Evolutionary conservation across 92 coral and sea anemone species (phyloP), one percentile per base, ranked within the genome.

Genomic region (Ricordea florida): DNA sequence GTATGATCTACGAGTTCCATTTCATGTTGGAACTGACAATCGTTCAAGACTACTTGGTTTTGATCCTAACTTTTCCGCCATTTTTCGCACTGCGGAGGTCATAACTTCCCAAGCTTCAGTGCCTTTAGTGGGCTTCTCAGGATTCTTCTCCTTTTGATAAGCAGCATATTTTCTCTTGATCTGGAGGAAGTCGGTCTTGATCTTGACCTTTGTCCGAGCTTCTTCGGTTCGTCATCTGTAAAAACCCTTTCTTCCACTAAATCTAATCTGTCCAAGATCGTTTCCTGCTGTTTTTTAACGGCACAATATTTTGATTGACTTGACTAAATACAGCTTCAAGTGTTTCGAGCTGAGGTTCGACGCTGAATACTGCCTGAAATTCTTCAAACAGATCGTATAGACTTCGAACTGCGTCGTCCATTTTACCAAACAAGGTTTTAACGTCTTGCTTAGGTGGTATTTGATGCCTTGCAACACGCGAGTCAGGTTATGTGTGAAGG

Each of bases 381-480:
- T 80, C 87, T 46, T 81, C 92, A 17, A 87, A 48, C 33, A 81
- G 49, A 41, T 87, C 85, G 38, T 69, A 22, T 3, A 87, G 75
- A 53, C n/a, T 51, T 52, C 64, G 57, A 53, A 16, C 38, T 4
- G 87, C 71, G 49, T 75, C 81, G 51, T 75, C 41, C 67, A 61
- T 38, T 63, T 81, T 82, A 18, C 75, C 80, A 15, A 30, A 35
- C 38, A 81, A 74, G 24, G 71, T 66, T 49, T 76, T 74, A n/a
- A 57, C 66, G 51, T 81, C 92, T 16, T 47, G 74, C 74, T 86
- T 86, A 22, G 87, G 86, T 49, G 79, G 79, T 87, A 85, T 85
- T 47, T n/a, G n/a, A n/a, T n/a, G n/a, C n/a, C n/a, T n/a, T n/a
- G n/a, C n/a, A n/a, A n/a, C n/a, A n/a, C n/a, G n/a, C n/a, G n/a